Base-by-base conservation (phyloP, 2,113 vertebrate genomes). In the Saguinus midas region DNA sequence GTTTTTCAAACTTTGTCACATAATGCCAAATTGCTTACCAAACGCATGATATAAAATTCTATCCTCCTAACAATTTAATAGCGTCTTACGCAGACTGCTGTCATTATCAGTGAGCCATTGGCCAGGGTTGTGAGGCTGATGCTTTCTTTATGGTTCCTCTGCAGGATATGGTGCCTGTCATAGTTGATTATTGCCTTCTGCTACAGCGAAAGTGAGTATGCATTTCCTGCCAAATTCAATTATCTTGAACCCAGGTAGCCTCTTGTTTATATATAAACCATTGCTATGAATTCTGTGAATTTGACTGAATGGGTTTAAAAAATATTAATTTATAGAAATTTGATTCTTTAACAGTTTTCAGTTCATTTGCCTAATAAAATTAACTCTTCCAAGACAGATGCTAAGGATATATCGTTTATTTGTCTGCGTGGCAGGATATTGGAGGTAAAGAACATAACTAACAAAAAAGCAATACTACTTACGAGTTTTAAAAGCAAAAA, bases 101-200 rank as follows among this genome's bases (percentile, higher is more conserved):
- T 50, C 9, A 5, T 81, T 79, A 8, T 45, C 81, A 43, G 23
- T 35, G 32, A 37, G n/a, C 52, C 68, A 8, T 32, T 82, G 80
- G 64, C 92, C 55, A 92, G 90, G 37, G n/a, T 23, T 27, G 6
- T 35, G 35, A 73, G 83, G 4, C 70, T 97, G 21, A 96, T 82
- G 35, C 43, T 96, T 93, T 92, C 70, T 96, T 43, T 96, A 0
- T 97, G 86, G 61, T 98, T 96, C 95, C 91, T 97, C 73, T 64
- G 0, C 96, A 99, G 99, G 99, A 99, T 3, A 98, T 99, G 98
- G 99, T 99, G 96, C 99, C 99, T 52, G 98, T 99, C 97, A 98
- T 99, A 58, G 99, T 99, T 87, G 99, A 99, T 98, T 99, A 99
- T 98, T 99, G 99, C 94, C 99, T 99, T 68, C 98, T 99, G 84